phyloP scores from a whole-genome alignment of 2,797 vertebrate genomes.

The Echeneis naucrates region DNA sequence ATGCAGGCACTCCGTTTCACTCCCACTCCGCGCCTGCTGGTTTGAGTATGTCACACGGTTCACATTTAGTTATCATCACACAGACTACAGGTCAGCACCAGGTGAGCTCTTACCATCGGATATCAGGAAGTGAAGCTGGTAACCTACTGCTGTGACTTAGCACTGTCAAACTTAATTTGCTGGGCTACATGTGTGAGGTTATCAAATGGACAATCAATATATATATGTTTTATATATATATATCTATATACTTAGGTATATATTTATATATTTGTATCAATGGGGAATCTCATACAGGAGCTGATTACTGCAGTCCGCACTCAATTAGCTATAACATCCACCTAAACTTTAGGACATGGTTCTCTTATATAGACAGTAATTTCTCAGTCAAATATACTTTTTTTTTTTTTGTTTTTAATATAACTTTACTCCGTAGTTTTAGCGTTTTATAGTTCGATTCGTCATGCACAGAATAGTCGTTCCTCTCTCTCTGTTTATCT shows the following conservation, averaged over 20 bases:
- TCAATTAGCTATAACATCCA: constrained; percentile 79
- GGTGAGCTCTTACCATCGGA: constrained; percentile 68
- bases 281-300: constrained; percentile 73
- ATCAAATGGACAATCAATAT: constrained; percentile 67
- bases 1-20: constrained; percentile 53
- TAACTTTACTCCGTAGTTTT: constrained; percentile 76
- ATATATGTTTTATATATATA: constrained; percentile 35
- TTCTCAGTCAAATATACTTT: constrained; percentile 84
- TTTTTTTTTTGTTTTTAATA: constrained; percentile 46
- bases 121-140: constrained; percentile 59
- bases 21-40: constrained; percentile 59
- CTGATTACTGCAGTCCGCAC: constrained; percentile 75
- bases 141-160: constrained; percentile 54
- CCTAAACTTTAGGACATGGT: constrained; percentile 79
- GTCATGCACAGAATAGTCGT: constrained; percentile 82
- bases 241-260: constrained; percentile 28
- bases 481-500: constrained; percentile 62
- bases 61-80: constrained; percentile 49
- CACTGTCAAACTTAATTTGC: constrained; percentile 75
- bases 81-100: constrained; percentile 68
- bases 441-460: constrained; percentile 78
- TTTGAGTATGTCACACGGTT: constrained; percentile 59
- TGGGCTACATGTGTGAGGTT: constrained; percentile 74
- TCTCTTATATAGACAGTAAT: constrained; percentile 83
- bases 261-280: constrained; percentile 46